Base-by-base conservation (phyloP, 2,113 vertebrate genomes). In the Anser cygnoides region DNA sequence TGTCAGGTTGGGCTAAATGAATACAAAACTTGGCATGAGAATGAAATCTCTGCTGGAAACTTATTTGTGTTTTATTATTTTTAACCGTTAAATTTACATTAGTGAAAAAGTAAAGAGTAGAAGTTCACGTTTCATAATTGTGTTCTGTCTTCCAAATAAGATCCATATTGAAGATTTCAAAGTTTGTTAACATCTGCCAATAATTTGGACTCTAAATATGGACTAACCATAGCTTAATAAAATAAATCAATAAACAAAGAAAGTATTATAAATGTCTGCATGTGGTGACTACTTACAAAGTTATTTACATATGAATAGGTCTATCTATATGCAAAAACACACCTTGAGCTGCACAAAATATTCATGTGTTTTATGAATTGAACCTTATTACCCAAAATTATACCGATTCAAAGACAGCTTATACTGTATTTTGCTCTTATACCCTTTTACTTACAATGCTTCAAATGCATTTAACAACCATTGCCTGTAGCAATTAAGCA, bases 241-340 rank as follows among this genome's bases (percentile, higher is more conserved):
- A 85, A 82, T 35, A 74, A 77, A 43, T 37, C 41, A 67, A 33
- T 67, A 68, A 66, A 46, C 29, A 83, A 93, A 68, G 39, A 66
- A 71, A 88, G 52, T 37, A 41, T 43, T 74, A 67, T 21, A 84
- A 50, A 77, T 31, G 35, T 74, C 72, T 92, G 22, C 68, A 61
- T 54, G 46, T 80, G 43, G n/a, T 86, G 82, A 77, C 25, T 59
- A 13, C 25, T 90, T 77, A 35, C 11, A 67, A 81, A 65, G 26
- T 23, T 72, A 96, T 94, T 90, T 96, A 57, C 73, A 90, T 68
- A 86, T 2, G 8, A 94, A 92, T 80, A 83, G 29, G 11, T 61
- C 52, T 87, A 19, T 80, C 81, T 67, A 29, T 66, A 79, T 87
- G 58, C 55, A 95, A 90, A 96, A 87, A 23, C 11, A 55, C 71